Conservation (phyloP, 2,797 vertebrate species). For the Coracias cyanogaster region DNA sequence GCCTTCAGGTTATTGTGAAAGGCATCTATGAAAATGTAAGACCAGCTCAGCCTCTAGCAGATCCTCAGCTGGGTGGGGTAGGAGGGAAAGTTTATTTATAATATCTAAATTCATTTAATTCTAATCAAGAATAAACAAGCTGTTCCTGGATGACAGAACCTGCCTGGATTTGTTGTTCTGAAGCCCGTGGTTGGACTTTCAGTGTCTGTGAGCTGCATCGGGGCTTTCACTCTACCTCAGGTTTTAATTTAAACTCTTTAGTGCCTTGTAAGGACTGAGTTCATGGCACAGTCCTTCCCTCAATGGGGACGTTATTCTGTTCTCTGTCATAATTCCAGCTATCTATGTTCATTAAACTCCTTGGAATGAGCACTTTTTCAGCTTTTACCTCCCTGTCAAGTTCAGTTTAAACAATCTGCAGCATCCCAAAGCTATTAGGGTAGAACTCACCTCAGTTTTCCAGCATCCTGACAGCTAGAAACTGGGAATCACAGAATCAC, state of each 20-base stretch:
- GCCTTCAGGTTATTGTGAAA: not conserved
- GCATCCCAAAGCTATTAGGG: not conserved
- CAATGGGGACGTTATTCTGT: not conserved
- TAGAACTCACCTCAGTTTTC: not conserved
- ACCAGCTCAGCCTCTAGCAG: not conserved
- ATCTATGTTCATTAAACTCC: not conserved
- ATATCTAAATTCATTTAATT: not conserved
- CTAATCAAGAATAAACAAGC: not conserved
- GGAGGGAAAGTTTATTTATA: constrained; percentile 8
- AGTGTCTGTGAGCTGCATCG: not conserved
- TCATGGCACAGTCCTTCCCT: not conserved
- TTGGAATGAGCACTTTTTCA: not conserved
- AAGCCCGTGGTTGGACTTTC: not conserved
- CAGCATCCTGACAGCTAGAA: not conserved
- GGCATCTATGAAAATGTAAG: not conserved
- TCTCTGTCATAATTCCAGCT: not conserved
- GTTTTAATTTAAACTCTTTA: not conserved
- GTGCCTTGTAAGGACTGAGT: not conserved
- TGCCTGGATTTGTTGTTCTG: constrained; percentile 24
- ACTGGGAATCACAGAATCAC: not conserved
- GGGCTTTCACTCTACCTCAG: not conserved
- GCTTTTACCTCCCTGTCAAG: not conserved
- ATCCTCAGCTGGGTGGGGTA: not conserved
- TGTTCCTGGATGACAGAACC: constrained; percentile 31
- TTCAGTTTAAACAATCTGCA: not conserved